Conservation (phyloP, 2,888 invertebrate genomes). For the Synanthedon tipuliformis region DNA sequence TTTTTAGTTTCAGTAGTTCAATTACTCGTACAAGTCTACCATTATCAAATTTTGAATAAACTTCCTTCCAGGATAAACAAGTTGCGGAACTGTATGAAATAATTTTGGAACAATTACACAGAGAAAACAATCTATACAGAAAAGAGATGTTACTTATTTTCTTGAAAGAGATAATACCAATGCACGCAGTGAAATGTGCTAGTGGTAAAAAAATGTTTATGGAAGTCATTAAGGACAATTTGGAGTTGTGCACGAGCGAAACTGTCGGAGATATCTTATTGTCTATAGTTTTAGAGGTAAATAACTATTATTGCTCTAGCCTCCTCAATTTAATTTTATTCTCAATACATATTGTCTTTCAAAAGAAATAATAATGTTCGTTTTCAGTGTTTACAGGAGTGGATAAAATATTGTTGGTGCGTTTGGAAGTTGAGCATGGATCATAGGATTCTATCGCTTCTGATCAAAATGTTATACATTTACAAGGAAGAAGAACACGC, state of each 20-base stretch:
- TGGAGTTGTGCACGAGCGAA: conserved; percentile 39
- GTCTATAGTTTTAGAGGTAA: conserved; percentile 38
- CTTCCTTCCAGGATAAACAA: too few species aligned
- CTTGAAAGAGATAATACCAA: conserved; percentile 28
- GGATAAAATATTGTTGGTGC: conserved; percentile 53
- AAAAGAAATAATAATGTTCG: too few species aligned
- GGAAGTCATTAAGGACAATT: conserved; percentile 35
- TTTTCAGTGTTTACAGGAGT: conserved; percentile 45
- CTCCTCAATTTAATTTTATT: too few species aligned
- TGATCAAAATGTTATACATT: conserved; percentile 43
- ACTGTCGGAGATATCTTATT: conserved; percentile 38
- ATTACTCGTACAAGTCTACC: too few species aligned
- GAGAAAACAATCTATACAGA: conserved; percentile 45
- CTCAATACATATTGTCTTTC: too few species aligned
- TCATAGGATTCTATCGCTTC: conserved; percentile 32
- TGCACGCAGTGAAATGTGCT: conserved; percentile 39
- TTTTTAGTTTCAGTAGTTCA: too few species aligned
- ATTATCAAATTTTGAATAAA: too few species aligned
- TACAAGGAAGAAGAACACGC: conserved; percentile 21
- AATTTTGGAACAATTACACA: conserved; percentile 33
- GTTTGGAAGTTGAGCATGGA: conserved; percentile 35
- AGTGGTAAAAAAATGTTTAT: conserved; percentile 32
- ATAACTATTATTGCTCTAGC: too few species aligned
- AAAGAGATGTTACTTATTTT: conserved; percentile 39
- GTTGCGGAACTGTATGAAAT: conserved; percentile 23